Base-by-base conservation (phyloP, 2,113 vertebrate genomes). In the Athene cunicularia region DNA sequence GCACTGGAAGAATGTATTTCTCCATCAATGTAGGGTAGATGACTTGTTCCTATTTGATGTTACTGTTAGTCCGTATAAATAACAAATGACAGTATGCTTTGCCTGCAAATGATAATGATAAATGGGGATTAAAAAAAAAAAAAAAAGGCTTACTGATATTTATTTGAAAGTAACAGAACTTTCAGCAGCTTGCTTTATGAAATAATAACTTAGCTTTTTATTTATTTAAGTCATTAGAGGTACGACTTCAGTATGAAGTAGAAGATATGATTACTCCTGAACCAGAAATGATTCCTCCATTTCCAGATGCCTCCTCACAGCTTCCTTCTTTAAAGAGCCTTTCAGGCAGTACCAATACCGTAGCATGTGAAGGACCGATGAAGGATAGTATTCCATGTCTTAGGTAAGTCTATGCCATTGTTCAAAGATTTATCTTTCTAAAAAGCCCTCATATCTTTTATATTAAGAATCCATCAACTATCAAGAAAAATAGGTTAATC, bases 241-340 rank as follows among this genome's bases (percentile, higher is more conserved):
- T 99, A 80, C 99, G 99, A 76, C 98, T 99, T 96, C 99, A 99
- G 72, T 99, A 98, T 66, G 99, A 99, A 73, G 85, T 98, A n/a
- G 99, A 99, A 94, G 99, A 99, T 67, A 98, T 98, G 93, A 98
- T 99, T 93, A 99, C 99, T 67, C 99, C 99, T 9, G 99, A 99
- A 88, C 98, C 98, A 49, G 99, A 99, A 98, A 98, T 99, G 95
- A 98, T 98, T 91, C 98, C 99, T 88, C 98, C 98, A 37, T 99
- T 99, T 97, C 97, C 99, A 68, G 99, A 99, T 94, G 93, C 98
- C 15, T 98, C 99, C 47, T 98, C 99, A 30, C 98, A 99, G 91
- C 99, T 99, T 66, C 99, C 99, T 75, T 99, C 98, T 95, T 94
- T 98, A 93, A 98, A 99, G 72, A 97, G 97, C 79, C 98, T 98